Conservation (phyloP, 1,140 invertebrate genomes). For the Tachypleus tridentatus region DNA sequence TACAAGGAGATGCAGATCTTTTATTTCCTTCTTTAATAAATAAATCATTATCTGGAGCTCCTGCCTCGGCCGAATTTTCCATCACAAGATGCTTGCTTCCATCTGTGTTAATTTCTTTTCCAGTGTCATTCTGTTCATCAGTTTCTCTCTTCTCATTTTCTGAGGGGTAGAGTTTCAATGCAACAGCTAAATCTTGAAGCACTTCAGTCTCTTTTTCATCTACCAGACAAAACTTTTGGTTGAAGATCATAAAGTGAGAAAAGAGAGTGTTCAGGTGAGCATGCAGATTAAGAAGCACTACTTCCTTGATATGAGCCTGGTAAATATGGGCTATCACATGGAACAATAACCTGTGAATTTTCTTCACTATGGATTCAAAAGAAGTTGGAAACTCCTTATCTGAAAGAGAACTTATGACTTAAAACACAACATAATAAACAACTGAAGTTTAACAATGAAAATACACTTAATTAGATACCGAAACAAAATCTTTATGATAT, state of each 20-base stretch:
- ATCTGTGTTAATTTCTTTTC: not conserved
- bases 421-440: too few species aligned
- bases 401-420: constrained; percentile 37
- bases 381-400: constrained; percentile 88
- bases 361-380: constrained; percentile 88
- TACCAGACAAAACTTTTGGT: constrained; percentile 73
- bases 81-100: not conserved
- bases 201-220: constrained; percentile 93
- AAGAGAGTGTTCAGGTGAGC: constrained; percentile 92
- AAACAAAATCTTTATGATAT: too few species aligned
- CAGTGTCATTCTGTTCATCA: not conserved
- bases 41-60: not conserved
- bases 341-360: constrained; percentile 90
- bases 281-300: constrained; percentile 80
- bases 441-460: too few species aligned
- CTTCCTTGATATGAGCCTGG: constrained; percentile 92
- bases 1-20: constrained; percentile 8
- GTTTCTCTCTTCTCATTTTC: not conserved
- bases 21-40: constrained; percentile 3
- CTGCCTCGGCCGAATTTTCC: not conserved
- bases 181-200: constrained; percentile 49
- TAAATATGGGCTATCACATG: constrained; percentile 96
- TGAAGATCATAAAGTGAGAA: constrained; percentile 82
- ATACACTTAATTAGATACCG: too few species aligned
- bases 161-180: constrained; percentile 23